Percentiles rank a stretch among this genome's conserved stretches.
Evolutionary conservation across 2,888 invertebrate genomes (phyloP).

Genomic region (Acrobasis suavella): DNA sequence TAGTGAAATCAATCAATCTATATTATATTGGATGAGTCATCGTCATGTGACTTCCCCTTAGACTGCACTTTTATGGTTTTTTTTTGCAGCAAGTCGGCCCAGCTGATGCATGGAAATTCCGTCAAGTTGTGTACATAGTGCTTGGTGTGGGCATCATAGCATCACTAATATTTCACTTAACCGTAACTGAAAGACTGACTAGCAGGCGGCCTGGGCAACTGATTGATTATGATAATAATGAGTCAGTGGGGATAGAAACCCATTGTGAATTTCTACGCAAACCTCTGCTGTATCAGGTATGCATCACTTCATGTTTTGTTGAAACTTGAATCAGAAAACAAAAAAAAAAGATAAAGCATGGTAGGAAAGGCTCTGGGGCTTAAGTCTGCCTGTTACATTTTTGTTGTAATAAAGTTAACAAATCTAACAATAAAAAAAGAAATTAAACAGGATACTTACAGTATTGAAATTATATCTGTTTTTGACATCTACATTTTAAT

Average conservation of each 20-base stretch:
- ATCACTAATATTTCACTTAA: constrained; percentile 87
- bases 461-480: too few species aligned
- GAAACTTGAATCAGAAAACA: background rate
- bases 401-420: too few species aligned
- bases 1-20: too few species aligned
- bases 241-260: constrained; percentile 40
- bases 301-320: constrained; percentile 4
- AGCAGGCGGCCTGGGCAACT: constrained; percentile 47
- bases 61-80: background rate
- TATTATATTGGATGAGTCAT: too few species aligned
- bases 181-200: constrained; percentile 83
- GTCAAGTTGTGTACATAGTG: constrained; percentile 86
- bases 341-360: too few species aligned
- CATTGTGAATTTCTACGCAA: constrained; percentile 64
- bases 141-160: constrained; percentile 84
- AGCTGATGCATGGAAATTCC: constrained; percentile 85
- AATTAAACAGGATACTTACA: too few species aligned
- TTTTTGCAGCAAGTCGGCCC: constrained; percentile 83
- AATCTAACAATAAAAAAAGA: too few species aligned
- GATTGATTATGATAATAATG: constrained; percentile 35
- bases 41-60: background rate
- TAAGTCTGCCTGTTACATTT: too few species aligned
- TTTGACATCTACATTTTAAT: too few species aligned
- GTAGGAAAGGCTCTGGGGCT: too few species aligned
- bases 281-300: constrained; percentile 69